phyloP scores from a whole-genome alignment of 2,797 vertebrate genomes.

The Crenichthys baileyi region DNA sequence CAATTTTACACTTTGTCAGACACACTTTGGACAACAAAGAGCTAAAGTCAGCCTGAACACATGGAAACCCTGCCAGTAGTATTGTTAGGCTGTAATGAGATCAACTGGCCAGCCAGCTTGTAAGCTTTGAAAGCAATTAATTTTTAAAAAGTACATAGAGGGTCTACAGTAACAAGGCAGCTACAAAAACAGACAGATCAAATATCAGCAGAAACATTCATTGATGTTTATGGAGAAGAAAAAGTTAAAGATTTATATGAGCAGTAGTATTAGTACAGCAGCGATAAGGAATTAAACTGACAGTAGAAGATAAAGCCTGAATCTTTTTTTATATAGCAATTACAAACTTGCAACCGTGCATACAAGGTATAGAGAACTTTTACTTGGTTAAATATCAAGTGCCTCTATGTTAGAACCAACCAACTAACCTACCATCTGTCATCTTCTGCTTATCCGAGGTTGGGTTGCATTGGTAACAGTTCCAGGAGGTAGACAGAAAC shows the following conservation, averaged over 20 bases:
- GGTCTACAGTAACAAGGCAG: neutral
- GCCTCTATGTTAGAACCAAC: neutral
- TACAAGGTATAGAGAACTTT: neutral
- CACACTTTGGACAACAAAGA: slow-evolving; percentile 11
- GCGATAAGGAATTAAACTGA: neutral
- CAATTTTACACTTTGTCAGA: slow-evolving; percentile 23
- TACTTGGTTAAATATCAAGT: neutral
- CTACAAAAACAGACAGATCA: neutral
- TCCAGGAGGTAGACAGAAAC: neutral
- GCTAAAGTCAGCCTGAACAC: slow-evolving; percentile 23
- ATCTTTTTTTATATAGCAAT: neutral
- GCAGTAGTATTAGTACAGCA: too few relatives aligned
- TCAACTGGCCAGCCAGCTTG: neutral
- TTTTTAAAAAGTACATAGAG: neutral
- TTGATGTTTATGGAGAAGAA: neutral
- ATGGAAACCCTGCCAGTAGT: slow-evolving; percentile 7
- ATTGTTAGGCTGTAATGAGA: slow-evolving; percentile 4
- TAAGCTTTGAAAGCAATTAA: slow-evolving; percentile 1
- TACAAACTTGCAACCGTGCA: neutral
- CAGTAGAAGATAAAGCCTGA: neutral
- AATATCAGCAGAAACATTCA: neutral
- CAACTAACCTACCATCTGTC: neutral
- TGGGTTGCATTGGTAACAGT: neutral
- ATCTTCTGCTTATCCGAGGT: neutral
- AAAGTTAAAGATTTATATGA: neutral